Conservation (phyloP, 2,797 vertebrate genomes). For the Lutjanus campechanus region DNA sequence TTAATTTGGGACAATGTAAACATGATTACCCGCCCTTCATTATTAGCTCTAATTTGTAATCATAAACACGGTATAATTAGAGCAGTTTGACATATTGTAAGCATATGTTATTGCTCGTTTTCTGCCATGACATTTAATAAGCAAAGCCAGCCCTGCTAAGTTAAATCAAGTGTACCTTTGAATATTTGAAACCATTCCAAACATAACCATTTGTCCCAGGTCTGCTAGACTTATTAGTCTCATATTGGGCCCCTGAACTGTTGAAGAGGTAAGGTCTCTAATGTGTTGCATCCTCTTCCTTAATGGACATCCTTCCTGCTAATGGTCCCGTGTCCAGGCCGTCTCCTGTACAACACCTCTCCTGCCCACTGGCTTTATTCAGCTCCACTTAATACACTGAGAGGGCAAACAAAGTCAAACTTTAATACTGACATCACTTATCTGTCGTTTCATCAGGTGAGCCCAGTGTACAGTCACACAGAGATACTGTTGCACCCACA, state of each 20-base stretch:
- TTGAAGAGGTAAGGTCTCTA: conserved; percentile 67
- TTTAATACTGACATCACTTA: conserved; percentile 54
- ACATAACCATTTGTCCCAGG: conserved; percentile 41
- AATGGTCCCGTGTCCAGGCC: conserved; percentile 65
- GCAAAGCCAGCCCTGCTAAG: conserved; percentile 18
- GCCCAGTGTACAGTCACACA: conserved; percentile 14
- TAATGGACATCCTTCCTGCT: conserved; percentile 80
- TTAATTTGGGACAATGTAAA: conserved; percentile 64
- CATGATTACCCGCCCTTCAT: conserved; percentile 59
- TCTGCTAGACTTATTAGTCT: conserved; percentile 52
- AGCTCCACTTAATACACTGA: conserved; percentile 58
- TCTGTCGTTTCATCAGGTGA: conserved; percentile 40
- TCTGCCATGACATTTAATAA: conserved; percentile 52
- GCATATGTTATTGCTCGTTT: conserved; percentile 35
- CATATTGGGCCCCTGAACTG: conserved; percentile 55
- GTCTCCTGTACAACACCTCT: conserved; percentile 58
- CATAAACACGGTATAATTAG: conserved; percentile 62
- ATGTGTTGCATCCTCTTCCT: conserved; percentile 79
- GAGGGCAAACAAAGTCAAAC: conserved; percentile 43
- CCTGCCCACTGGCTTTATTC: conserved; percentile 55
- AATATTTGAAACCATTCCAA: conserved; percentile 48
- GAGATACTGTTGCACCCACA: conserved; percentile 8
- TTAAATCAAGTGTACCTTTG: conserved; percentile 37
- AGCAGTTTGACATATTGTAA: conserved; percentile 57
- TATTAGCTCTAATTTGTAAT: conserved; percentile 69